Base-by-base conservation (phyloP, 92 coral and sea anemone species). In the Scolanthus callimorphus region DNA sequence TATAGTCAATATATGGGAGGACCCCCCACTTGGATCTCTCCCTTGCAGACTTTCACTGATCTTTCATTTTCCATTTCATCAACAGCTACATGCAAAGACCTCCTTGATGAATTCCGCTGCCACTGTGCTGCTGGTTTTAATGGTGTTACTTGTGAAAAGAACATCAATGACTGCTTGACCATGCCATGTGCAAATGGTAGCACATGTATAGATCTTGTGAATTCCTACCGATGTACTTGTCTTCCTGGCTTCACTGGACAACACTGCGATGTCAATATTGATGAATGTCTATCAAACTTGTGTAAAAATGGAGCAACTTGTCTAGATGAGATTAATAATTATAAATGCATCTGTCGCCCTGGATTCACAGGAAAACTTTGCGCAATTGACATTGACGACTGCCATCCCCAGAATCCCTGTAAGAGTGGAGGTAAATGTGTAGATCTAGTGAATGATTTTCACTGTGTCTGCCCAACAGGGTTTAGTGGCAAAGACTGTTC, bases 241-340 rank as follows among this genome's bases (percentile, higher is more conserved):
- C 52, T 67, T 31, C 56, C 11, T 3, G 95, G 95, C 0, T 86
- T 61, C 47, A 61, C 76, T 13, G 95, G 95, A 2, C 82, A 76
- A 47, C 77, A 77, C 39, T 86, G 95, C 39, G 65, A 77, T 23
- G 37, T 73, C 13, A 71, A 82, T 29, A 17, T 62, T 20, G 69
- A 86, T 17, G 85, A 82, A 17, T 86, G 95, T 45, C 17, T 17
- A 3, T 59, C 79, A 51, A 74, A 59, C 15, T 89, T 85, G 12
- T 86, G 95, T 53, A 54, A 29, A 29, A 71, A 86, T 63, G 95
- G 82, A 13, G 89, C 53, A 1, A 74, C 82, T 1, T 86, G 95
- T 55, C 69, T 82, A 11, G 77, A 78, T 48, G 49, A 73, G 39
- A 57, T 19, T 9, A 70, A 64, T 38, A 58, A 81, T 1, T 82